Evolutionary conservation across 2,797 vertebrate species (phyloP), one percentile per base, ranked within the genome.

Genomic region (Euthynnus affinis): DNA sequence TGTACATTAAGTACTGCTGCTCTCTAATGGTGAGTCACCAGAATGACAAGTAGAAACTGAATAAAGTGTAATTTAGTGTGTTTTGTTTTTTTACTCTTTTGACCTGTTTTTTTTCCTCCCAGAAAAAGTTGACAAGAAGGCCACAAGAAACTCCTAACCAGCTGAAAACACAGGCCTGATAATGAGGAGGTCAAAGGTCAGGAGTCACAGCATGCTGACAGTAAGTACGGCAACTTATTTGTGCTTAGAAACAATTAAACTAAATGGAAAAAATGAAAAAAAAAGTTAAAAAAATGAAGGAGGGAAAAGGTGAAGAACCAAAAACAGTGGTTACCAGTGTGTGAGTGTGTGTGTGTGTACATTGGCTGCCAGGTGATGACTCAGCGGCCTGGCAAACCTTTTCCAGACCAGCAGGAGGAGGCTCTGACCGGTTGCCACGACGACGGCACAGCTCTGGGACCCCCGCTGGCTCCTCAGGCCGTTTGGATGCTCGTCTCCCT

Each of bases 401-500:
- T 53, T 29, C 20, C 29, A 66, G 10, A 74, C 64, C 70, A 6
- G 76, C n/a, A 6, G 68, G 82, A 78, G 69, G 85, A 80, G 78
- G 70, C 25, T 32, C 51, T 64, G 76, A 74, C 60, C 5, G 10
- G 88, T 87, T 82, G 66, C 85, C 82, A 22, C 4, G 64, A 73
- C 6, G 29, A 88, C 70, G 6, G 70, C 52, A 69, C 37, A 63
- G 72, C 49, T 64, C 75, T 18, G 49, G 68, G 49, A 42, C 18
- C 63, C 56, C 1, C 7, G 51, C 48, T 20, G 48, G 66, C 73
- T 58, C 67, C 58, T 55, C 42, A 27, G 22, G 65, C 65, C 67
- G 64, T 84, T 83, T 76, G 71, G 81, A 84, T 57, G 25, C 14
- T 22, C 29, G 46, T 89, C 78, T 82, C 91, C 85, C 18, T 0